These are phyloP conservation scores for Hymenochirus boettgeri DNA, from an alignment of 2,113 vertebrate genomes.

Conservation along the genomic window DNA sequence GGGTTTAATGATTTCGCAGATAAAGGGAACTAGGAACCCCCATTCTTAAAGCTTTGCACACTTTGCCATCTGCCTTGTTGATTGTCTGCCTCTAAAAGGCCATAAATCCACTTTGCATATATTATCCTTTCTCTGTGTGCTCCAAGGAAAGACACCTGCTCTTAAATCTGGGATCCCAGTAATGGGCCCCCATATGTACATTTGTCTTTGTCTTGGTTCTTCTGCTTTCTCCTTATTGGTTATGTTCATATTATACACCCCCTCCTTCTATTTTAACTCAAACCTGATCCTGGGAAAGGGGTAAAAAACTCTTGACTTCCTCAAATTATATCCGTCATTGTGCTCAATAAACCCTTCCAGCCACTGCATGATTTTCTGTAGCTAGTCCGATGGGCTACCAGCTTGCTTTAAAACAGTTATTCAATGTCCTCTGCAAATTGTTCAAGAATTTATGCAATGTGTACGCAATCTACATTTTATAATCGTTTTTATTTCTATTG, in stretches of 20 bases:
- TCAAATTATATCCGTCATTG: neutral
- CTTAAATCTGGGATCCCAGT: slow-evolving; percentile 25
- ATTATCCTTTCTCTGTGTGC: slow-evolving; percentile 31
- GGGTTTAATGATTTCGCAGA: neutral
- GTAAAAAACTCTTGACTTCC: neutral
- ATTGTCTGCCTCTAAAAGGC: slow-evolving; percentile 16
- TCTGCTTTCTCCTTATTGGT: slow-evolving; percentile 7
- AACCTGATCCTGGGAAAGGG: slow-evolving; percentile 20
- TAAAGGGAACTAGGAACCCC: neutral
- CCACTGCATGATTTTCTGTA: neutral
- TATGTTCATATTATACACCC: slow-evolving; percentile 13
- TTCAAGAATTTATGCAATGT: too few relatives aligned
- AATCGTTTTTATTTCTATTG: too few relatives aligned
- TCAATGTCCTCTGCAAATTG: too few relatives aligned
- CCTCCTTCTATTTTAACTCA: slow-evolving; percentile 5
- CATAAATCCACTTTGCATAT: slow-evolving; percentile 39
- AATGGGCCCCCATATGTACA: slow-evolving; percentile 36
- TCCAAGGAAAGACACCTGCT: slow-evolving; percentile 34
- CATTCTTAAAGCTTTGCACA: slow-evolving; percentile 23
- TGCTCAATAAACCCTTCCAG: neutral
- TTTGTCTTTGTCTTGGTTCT: slow-evolving; percentile 27
- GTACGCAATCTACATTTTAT: too few relatives aligned
- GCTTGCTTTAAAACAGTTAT: neutral
- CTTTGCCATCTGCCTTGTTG: slow-evolving; percentile 30
- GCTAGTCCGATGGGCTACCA: neutral